Evolutionary conservation across 2,888 invertebrate species (phyloP).

Genomic region (Aspidiotus rigidus): DNA sequence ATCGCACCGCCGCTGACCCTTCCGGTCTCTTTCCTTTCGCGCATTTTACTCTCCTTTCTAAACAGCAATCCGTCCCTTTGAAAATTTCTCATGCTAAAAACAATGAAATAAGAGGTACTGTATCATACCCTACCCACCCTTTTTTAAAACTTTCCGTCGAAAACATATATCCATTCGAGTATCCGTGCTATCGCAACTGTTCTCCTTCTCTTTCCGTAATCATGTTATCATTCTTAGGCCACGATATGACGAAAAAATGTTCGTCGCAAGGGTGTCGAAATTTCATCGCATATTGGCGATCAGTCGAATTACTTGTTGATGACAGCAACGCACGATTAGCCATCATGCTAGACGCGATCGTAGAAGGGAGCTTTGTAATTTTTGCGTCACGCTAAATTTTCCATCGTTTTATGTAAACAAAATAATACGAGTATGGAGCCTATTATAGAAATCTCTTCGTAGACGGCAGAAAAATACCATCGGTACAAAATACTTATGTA

Average conservation of each 20-base stretch:
- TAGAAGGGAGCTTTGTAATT: too few relatives aligned
- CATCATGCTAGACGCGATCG: too few relatives aligned
- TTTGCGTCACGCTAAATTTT: too few relatives aligned
- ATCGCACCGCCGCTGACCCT: conserved; percentile 26
- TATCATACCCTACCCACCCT: not conserved
- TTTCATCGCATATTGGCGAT: too few relatives aligned
- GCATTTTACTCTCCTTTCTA: not conserved
- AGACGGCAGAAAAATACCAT: conserved; percentile 1
- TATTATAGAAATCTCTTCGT: not conserved
- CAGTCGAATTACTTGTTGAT: too few relatives aligned
- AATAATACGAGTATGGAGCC: too few relatives aligned
- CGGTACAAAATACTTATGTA: too few relatives aligned
- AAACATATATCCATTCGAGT: conserved; percentile 23
- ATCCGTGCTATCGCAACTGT: not conserved
- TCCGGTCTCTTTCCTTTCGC: conserved; percentile 10
- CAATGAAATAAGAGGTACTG: not conserved
- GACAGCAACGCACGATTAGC: too few relatives aligned
- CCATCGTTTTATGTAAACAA: too few relatives aligned
- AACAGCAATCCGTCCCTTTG: not conserved
- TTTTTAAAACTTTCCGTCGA: conserved; percentile 16
- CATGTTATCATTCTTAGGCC: too few relatives aligned
- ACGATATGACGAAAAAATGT: too few relatives aligned
- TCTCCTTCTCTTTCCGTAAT: not conserved
- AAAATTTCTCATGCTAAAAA: not conserved
- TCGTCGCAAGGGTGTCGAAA: too few relatives aligned